Base-by-base conservation (phyloP, 2,888 invertebrate species). In the Troglohyphantes excavatus region DNA sequence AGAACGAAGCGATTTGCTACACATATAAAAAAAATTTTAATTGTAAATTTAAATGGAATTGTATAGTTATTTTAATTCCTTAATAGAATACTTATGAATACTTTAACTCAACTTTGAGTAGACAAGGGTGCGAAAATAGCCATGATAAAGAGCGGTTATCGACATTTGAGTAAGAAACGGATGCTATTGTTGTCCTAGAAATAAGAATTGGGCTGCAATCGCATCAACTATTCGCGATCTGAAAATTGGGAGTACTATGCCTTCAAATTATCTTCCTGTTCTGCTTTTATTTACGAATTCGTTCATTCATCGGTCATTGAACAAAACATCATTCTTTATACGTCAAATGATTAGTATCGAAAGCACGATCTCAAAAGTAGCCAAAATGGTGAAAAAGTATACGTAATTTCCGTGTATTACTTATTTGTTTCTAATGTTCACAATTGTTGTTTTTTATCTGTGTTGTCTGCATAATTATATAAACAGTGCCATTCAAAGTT, bases 401-500 rank as follows among this genome's bases (percentile, higher is more conserved):
- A 90, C 90, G 84, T 90, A 85, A 85, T 81, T 81, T 84, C 33
- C 73, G 46, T 90, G 84, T 90, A 72, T 90, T 76, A 53, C 63
- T 79, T 90, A 84, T 90, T 90, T 90, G 90, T 90, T 85, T 90
- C 27, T 65, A 78, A 19, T 84, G 90, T 90, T 79, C 63, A 90
- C 72, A 75, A 63, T 73, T 85, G 79, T 90, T 81, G 90, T 63
- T 85, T 39, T 84, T 86, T 85, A 85, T 73, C 82, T 85, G 81
- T 85, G 73, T 90, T 85, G 85, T 81, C 81, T 90, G 82, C 85
- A 85, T 84, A 63, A 88, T 82, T 88, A 89, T 83, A 90, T 79
- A 75, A 73, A 85, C 85, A 84, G 90, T 90, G 90, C 90, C 90
- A 90, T 90, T 90, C 85, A 85, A 90, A 90, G 90, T 90, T 90